These are phyloP conservation scores for Hyperopisus bebe DNA, from an alignment of 2,113 vertebrate species.

Conservation along the genomic window DNA sequence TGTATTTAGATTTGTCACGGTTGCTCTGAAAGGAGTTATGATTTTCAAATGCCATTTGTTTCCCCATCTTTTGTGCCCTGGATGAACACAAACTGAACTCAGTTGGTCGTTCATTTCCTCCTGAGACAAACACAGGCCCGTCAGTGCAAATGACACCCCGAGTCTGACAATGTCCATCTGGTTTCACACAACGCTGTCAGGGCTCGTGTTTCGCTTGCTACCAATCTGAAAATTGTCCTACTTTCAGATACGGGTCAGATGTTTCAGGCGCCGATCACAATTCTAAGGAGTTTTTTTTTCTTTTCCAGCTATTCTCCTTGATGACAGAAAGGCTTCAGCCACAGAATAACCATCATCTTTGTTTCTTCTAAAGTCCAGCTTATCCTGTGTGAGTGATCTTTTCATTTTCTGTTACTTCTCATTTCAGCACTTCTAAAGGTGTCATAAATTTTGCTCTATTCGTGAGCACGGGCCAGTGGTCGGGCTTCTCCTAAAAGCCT, in stretches of 20 bases:
- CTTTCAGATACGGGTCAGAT: neutral
- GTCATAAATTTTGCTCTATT: neutral
- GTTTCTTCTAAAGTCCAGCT: neutral
- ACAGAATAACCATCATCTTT: neutral
- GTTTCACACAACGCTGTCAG: neutral
- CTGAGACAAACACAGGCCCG: neutral
- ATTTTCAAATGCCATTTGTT: neutral
- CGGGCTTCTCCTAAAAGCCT: neutral
- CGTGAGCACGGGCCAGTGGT: neutral
- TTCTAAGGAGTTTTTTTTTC: neutral
- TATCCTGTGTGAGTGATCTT: neutral
- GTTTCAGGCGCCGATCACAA: neutral
- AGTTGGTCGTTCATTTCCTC: neutral
- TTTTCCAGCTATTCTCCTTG: neutral
- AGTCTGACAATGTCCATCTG: neutral
- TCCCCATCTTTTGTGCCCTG: neutral
- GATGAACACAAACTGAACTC: neutral
- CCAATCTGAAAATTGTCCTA: neutral
- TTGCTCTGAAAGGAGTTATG: neutral
- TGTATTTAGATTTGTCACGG: neutral
- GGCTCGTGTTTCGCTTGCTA: neutral
- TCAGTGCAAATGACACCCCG: neutral
- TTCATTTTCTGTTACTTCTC: neutral
- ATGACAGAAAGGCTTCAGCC: neutral
- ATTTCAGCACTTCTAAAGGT: neutral